phyloP scores from a whole-genome alignment of 2,113 vertebrate genomes.

The Oryzias celebensis region DNA sequence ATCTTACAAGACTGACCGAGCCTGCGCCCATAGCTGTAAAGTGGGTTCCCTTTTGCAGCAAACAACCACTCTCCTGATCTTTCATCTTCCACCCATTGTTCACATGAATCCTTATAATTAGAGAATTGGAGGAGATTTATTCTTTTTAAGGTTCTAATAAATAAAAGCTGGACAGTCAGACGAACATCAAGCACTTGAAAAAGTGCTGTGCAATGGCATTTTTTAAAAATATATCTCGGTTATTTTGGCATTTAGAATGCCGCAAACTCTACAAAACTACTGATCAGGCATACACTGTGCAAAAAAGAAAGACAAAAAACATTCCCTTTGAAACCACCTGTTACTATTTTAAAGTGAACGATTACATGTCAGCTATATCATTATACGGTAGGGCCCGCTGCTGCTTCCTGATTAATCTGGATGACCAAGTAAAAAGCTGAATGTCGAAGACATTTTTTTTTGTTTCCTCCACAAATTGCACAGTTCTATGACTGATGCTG shows the following conservation, averaged over 20 bases:
- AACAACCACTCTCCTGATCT: conserved; percentile 68
- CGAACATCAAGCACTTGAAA: conserved; percentile 14
- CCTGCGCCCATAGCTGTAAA: conserved; percentile 68
- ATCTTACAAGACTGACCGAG: conserved; percentile 73
- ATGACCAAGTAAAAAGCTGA: conserved; percentile 49
- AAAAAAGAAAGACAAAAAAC: conserved; percentile 59
- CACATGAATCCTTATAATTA: conserved; percentile 77
- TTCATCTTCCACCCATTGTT: conserved; percentile 70
- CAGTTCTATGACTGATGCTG: conserved; percentile 47
- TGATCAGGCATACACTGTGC: conserved; percentile 38
- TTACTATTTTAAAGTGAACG: conserved; percentile 61
- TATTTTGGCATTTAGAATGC: conserved; percentile 26
- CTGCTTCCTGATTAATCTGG: conserved; percentile 57
- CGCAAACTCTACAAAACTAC: conserved; percentile 22
- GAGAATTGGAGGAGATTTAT: conserved; percentile 68
- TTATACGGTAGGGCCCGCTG: conserved; percentile 54
- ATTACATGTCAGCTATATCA: conserved; percentile 49
- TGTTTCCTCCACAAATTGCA: conserved; percentile 50
- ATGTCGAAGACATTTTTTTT: conserved; percentile 42
- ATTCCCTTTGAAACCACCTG: conserved; percentile 50
- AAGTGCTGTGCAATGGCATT: conserved; percentile 1
- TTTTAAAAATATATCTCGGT: conserved; percentile 32
- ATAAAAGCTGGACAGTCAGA: conserved; percentile 49
- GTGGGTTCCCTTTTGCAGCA: conserved; percentile 67
- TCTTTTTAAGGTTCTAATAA: conserved; percentile 58